Evolutionary conservation across 2,113 vertebrate species (phyloP), one percentile per base, ranked within the genome.

Genomic region (Oreotrochilus melanogaster): DNA sequence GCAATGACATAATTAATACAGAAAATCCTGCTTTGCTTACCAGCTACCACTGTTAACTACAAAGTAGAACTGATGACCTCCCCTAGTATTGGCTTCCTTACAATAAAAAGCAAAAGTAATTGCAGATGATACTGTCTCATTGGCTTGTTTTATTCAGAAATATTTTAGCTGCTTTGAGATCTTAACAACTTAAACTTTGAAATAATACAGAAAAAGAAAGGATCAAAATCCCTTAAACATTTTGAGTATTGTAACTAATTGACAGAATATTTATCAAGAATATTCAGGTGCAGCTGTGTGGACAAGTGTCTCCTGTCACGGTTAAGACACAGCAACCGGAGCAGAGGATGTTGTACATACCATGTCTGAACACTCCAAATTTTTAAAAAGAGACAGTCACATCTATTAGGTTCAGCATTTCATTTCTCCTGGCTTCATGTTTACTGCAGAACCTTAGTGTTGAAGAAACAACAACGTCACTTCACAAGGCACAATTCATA

Each of bases 21-120:
- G 81, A 69, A 89, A 95, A 96, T 88, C 74, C 62, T 93, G 95
- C 89, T 98, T 97, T 96, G 93, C 85, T 97, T 97, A 97, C 83
- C 90, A 96, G 70, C 60, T 87, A 72, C 66, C 66, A 81, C 72
- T 62, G 31, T 61, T 95, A 58, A 83, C 39, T 81, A 81, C n/a
- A 91, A 78, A 69, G 83, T 2, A 91, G 35, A 91, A 84, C 30
- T 61, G 80, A 92, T 17, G 9, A 89, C 54, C 78, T 86, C 75
- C 50, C 42, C 53, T 57, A 78, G 47, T 22, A 58, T 1, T 39
- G 83, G 39, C 39, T 94, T 95, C 72, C 70, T 94, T 78, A 78
- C 3, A 22, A 93, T 58, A 72, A 82, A 92, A 74, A 42, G 4
- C 21, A 62, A 43, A 79, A 78, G 75, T 58, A 23, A 45, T 6